A percentile compares a stretch with the other conserved stretches of the same genome.
These are phyloP conservation scores for Thalassophryne amazonica DNA, from an alignment of 2,797 vertebrate species.

Conservation along the genomic window DNA sequence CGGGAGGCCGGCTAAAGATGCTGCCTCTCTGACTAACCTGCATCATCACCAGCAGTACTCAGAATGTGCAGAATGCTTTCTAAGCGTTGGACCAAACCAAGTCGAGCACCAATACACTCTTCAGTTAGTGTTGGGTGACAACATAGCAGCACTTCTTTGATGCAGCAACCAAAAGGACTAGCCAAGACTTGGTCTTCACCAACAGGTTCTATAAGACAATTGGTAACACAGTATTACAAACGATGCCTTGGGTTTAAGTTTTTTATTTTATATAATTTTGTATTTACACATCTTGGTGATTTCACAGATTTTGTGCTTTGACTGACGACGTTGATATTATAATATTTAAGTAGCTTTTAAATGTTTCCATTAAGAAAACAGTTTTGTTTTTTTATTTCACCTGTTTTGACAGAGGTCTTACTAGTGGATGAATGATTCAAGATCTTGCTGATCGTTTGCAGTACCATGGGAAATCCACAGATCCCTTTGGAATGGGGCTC, in stretches of 20 bases:
- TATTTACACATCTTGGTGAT: too few species aligned
- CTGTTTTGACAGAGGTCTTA: constrained; percentile 68
- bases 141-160: constrained; percentile 85
- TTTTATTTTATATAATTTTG: too few species aligned
- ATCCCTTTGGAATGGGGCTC: constrained; percentile 76
- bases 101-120: constrained; percentile 79
- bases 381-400: constrained; percentile 29
- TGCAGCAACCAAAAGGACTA: constrained; percentile 80
- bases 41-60: constrained; percentile 64
- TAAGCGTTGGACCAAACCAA: constrained; percentile 80
- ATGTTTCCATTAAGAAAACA: background rate
- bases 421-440: constrained; percentile 78
- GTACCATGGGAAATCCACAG: constrained; percentile 85
- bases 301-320: too few species aligned
- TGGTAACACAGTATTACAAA: background rate
- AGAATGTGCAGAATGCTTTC: constrained; percentile 81
- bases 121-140: constrained; percentile 83
- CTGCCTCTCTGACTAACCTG: too few species aligned
- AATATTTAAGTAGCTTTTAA: too few species aligned
- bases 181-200: constrained; percentile 76
- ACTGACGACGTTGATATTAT: too few species aligned
- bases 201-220: constrained; percentile 66
- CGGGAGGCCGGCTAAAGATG: too few species aligned
- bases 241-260: too few species aligned
- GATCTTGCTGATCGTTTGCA: constrained; percentile 92